These are phyloP conservation scores for Periophthalmus modestus DNA, from an alignment of 2,113 vertebrate species.

Conservation along the genomic window DNA sequence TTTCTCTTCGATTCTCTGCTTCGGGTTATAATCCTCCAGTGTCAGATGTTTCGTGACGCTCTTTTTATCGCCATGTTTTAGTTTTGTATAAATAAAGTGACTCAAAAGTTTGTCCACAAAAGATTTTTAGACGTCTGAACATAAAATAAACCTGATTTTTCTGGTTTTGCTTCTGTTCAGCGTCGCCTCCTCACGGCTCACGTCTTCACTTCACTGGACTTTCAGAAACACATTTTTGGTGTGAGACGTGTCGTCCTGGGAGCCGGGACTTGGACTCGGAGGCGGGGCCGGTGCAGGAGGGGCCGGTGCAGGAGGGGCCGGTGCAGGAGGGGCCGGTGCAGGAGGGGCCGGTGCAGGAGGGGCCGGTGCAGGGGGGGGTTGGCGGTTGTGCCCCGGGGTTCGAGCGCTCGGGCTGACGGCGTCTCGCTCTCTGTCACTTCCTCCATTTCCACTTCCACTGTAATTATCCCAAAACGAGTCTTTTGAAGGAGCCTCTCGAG, in stretches of 20 bases:
- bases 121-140: not conserved
- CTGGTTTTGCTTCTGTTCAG: constrained; percentile 43
- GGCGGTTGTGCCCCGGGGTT: constrained; percentile 51
- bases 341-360: no score
- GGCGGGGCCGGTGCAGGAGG: no score
- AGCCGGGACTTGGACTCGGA: no score
- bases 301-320: no score
- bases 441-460: constrained; percentile 61
- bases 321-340: no score
- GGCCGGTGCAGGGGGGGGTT: constrained; percentile 33
- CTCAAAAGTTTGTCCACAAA: no score
- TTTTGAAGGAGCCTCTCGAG: constrained; percentile 24
- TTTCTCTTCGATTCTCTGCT: not conserved
- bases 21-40: not conserved
- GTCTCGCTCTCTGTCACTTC: constrained; percentile 56
- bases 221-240: constrained; percentile 26
- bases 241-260: no score
- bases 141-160: no score
- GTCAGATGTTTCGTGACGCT: no score
- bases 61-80: no score
- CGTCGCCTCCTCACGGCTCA: constrained; percentile 29
- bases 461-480: constrained; percentile 66
- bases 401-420: constrained; percentile 49
- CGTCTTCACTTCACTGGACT: constrained; percentile 19
- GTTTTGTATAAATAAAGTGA: no score